Evolutionary conservation across 2,113 vertebrate species (phyloP).

Genomic region (Ursus arctos): DNA sequence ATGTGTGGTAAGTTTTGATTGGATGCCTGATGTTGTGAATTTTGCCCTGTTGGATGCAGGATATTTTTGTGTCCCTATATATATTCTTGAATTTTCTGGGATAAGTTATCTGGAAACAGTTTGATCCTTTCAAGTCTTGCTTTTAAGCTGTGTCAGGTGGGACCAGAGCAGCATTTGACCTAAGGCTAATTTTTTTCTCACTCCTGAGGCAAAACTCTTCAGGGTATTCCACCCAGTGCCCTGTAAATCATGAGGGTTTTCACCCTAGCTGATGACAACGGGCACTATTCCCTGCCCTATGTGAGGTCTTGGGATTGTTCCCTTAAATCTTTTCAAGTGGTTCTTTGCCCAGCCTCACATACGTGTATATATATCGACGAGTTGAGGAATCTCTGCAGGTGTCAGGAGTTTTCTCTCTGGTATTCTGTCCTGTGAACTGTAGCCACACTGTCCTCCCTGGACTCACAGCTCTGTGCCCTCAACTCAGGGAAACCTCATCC

Average conservation of each 20-base stretch:
- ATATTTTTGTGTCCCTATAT: constrained; percentile 67
- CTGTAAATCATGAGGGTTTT: background rate
- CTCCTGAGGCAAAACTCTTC: background rate
- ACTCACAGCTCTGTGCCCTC: background rate
- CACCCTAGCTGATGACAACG: background rate
- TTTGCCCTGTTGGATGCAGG: constrained; percentile 26
- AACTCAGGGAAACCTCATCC: background rate
- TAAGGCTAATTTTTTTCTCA: background rate
- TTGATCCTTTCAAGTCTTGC: constrained; percentile 58
- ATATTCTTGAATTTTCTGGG: constrained; percentile 34
- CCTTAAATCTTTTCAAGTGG: background rate
- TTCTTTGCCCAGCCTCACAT: background rate
- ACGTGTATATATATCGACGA: background rate
- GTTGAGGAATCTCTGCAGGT: background rate
- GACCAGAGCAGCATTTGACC: background rate
- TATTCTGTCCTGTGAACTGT: background rate
- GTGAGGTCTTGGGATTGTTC: background rate
- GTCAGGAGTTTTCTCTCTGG: background rate
- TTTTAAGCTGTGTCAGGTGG: constrained; percentile 55
- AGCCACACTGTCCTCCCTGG: background rate
- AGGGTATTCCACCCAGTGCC: background rate
- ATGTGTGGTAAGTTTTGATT: constrained; percentile 48
- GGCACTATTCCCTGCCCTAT: background rate
- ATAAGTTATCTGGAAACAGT: constrained; percentile 54
- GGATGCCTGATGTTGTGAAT: constrained; percentile 40